Conservation (phyloP, 2,888 invertebrate species). For the Temnothorax rugatulus region DNA sequence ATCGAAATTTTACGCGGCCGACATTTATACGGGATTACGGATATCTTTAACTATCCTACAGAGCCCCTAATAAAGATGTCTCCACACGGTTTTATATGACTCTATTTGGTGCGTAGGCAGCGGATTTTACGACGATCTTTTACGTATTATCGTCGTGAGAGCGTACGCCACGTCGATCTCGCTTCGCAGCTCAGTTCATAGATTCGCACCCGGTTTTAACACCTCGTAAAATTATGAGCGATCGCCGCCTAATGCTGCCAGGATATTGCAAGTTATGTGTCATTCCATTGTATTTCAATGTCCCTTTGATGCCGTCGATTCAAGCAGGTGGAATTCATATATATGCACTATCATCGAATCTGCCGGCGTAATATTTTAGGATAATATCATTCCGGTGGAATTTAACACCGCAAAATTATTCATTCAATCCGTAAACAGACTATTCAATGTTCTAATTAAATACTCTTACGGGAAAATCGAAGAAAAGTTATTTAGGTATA, state of each 20-base stretch:
- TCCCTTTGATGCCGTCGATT: constrained; percentile 60
- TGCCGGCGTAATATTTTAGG: constrained; percentile 40
- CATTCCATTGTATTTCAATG: constrained; percentile 65
- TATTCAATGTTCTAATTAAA: background rate
- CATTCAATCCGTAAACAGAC: background rate
- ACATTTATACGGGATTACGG: constrained; percentile 45
- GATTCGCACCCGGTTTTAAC: constrained; percentile 78
- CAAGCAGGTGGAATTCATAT: constrained; percentile 60
- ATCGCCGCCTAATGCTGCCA: constrained; percentile 71
- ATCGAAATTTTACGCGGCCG: constrained; percentile 65
- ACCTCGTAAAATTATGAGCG: constrained; percentile 79
- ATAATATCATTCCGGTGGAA: constrained; percentile 35
- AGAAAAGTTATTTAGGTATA: background rate
- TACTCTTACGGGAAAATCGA: background rate
- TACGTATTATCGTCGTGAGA: constrained; percentile 72
- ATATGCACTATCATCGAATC: constrained; percentile 47
- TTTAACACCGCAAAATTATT: constrained; percentile 16
- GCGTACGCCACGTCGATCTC: constrained; percentile 46
- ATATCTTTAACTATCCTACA: constrained; percentile 68
- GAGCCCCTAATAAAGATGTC: constrained; percentile 77
- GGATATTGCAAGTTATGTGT: constrained; percentile 69
- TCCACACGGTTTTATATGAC: constrained; percentile 73
- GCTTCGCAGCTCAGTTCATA: constrained; percentile 58
- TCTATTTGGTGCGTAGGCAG: constrained; percentile 66
- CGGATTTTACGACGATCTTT: constrained; percentile 76